Evolutionary conservation across 1,140 invertebrate species (phyloP).

Genomic region (Hyphantria cunea): DNA sequence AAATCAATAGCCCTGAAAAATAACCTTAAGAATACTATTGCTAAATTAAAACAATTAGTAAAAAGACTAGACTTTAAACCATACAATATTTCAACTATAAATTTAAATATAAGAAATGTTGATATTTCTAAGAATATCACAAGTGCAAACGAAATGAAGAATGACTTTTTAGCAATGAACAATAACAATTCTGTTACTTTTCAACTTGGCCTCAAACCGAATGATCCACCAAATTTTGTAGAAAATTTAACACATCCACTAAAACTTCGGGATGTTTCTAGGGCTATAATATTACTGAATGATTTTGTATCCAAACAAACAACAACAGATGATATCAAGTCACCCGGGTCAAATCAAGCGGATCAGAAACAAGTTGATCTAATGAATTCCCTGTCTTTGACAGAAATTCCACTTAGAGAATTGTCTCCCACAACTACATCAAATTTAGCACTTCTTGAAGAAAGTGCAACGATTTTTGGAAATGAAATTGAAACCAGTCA

Average conservation of each 20-base stretch:
- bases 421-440: no score
- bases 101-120: not conserved
- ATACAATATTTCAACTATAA: no score
- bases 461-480: no score
- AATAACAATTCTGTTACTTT: not conserved
- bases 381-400: no score
- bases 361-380: not conserved
- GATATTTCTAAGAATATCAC: not conserved
- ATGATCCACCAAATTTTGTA: not conserved
- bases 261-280: constrained; percentile 8
- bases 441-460: no score
- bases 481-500: no score
- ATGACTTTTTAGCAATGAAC: not conserved
- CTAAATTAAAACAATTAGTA: constrained; percentile 11
- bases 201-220: not conserved
- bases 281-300: constrained; percentile 12
- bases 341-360: not conserved
- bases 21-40: constrained; percentile 36
- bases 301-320: constrained; percentile 23
- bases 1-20: no score
- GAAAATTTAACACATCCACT: not conserved
- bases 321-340: constrained; percentile 5
- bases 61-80: no score
- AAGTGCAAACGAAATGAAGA: not conserved
- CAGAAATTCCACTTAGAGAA: no score